Evolutionary conservation across 2,888 invertebrate species (phyloP).

Genomic region (Agapostemon virescens): DNA sequence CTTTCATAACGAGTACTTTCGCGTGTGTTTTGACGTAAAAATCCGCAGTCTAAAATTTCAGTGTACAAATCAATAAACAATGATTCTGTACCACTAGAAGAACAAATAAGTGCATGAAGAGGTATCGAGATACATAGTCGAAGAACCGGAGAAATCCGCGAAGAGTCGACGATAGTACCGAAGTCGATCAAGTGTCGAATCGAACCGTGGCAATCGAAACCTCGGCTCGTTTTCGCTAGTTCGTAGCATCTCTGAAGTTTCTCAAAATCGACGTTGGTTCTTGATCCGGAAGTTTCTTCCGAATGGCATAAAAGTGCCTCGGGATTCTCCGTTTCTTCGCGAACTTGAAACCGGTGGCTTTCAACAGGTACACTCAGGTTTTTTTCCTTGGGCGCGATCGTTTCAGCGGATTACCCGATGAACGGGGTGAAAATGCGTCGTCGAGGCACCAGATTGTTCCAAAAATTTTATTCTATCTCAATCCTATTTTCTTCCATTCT

Average conservation of each 20-base stretch:
- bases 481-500: background rate
- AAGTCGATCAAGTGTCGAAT: constrained; percentile 7
- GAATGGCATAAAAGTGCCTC: constrained; percentile 19
- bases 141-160: background rate
- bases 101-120: background rate
- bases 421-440: background rate
- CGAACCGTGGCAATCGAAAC: constrained; percentile 14
- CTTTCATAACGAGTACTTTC: background rate
- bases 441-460: background rate
- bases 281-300: constrained; percentile 36
- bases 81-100: background rate
- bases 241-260: constrained; percentile 27
- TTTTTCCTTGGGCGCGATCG: constrained; percentile 33
- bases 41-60: background rate
- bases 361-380: constrained; percentile 48
- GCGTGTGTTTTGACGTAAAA: background rate
- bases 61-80: background rate
- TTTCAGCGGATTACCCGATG: constrained; percentile 29
- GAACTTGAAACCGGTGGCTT: constrained; percentile 23
- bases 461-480: background rate
- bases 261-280: constrained; percentile 24
- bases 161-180: background rate
- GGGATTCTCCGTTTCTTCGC: constrained; percentile 11
- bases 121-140: background rate
- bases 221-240: constrained; percentile 23